Base-by-base conservation (phyloP, 2,113 vertebrate genomes). In the Lamprotornis superbus region DNA sequence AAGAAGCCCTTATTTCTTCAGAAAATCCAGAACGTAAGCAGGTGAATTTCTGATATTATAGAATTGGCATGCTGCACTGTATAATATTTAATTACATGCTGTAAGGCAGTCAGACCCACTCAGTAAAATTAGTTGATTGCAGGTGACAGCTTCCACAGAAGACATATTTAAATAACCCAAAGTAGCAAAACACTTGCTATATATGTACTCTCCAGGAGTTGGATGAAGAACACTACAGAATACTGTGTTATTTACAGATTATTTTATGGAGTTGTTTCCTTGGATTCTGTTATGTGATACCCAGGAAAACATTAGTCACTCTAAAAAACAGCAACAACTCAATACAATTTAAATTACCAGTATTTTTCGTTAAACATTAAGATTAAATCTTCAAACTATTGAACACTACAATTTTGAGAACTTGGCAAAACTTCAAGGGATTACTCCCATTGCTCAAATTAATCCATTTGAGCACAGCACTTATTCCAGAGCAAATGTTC, bases 131-230 rank as follows among this genome's bases (percentile, higher is more conserved):
- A 91, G 40, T 1, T 93, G 40, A 91, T 15, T 87, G 21, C 24
- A 95, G 59, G 59, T 69, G 70, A 85, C 39, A 50, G 55, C 18
- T 79, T 44, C 19, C 30, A 61, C 1, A 35, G 35, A 71, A 69
- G 25, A 64, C 47, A 89, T 35, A 68, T 10, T 90, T 87, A 88
- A 93, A 71, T 44, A 87, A 85, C 11, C 3, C 5, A 35, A 77
- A 91, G 35, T 19, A 83, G 46, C 35, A 65, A 40, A 6, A 63
- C 0, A 0, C 22, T 87, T 74, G 33, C 47, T 89, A 0, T 47
- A 73, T 30, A 61, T 60, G 23, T 35, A 70, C 13, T 19, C 28
- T 78, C 35, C 59, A 42, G 46, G 46, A 83, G 31, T 22, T 76
- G 15, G 25, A 80, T 39, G 22, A 78, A 30, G 10, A 92, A 35